Conservation (phyloP, 2,888 invertebrate genomes). For the Didymodactylos carnosus region DNA sequence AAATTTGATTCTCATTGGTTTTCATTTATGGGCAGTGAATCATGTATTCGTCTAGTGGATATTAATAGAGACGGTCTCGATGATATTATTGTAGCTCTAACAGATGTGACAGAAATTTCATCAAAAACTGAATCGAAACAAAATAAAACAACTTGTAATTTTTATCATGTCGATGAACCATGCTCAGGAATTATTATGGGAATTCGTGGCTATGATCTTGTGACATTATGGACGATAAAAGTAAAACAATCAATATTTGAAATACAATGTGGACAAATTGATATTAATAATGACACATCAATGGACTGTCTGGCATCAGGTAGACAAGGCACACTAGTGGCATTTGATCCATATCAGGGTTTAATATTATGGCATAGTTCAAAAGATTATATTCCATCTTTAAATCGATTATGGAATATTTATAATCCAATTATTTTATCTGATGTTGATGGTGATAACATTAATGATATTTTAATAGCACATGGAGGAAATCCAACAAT, state of each 20-base stretch:
- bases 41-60: conserved; percentile 23
- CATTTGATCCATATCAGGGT: conserved; percentile 26
- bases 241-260: conserved; percentile 21
- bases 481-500: conserved; percentile 24
- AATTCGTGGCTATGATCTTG: conserved; percentile 25
- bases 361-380: conserved; percentile 5
- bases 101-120: neutral
- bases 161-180: neutral
- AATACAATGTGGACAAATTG: conserved; percentile 25
- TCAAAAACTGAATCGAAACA: neutral
- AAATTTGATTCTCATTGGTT: neutral
- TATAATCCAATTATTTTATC: conserved; percentile 22
- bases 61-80: conserved; percentile 26
- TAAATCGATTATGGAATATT: conserved; percentile 23
- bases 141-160: neutral
- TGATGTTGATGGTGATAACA: conserved; percentile 26
- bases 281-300: conserved; percentile 25
- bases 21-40: conserved; percentile 16
- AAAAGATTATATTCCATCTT: neutral
- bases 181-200: conserved; percentile 22
- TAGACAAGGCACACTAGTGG: conserved; percentile 21
- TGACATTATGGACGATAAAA: conserved; percentile 22
- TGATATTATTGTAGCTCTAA: conserved; percentile 23
- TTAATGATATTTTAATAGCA: conserved; percentile 23
- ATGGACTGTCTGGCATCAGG: conserved; percentile 28